Base-by-base conservation (phyloP, 2,888 invertebrate species). In the Eurois occulta region DNA sequence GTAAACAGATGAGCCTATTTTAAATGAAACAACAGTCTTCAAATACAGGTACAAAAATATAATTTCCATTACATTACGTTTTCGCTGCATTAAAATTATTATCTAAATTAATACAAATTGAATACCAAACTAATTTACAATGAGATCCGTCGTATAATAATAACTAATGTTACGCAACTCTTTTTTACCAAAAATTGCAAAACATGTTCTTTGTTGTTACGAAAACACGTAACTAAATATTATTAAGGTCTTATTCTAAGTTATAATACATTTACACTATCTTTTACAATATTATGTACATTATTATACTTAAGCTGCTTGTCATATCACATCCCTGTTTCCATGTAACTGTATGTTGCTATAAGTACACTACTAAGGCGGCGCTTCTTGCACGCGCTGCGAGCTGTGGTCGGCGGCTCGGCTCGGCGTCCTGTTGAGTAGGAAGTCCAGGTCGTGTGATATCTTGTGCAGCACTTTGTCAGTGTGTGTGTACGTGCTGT, bases 391-490 rank as follows among this genome's bases (percentile, higher is more conserved):
- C 85, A 95, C 95, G 89, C 94, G 92, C 85, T 95, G 93, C 74
- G 91, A 78, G 76, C 87, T 89, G 78, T 89, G 66, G 35, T 84
- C 43, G 6, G 28, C 35, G 3, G 90, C 89, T 91, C 92, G 70
- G 94, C 93, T 80, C 95, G 96, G 81, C 67, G 97, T 97, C 82
- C 98, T 97, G 94, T 98, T 98, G 80, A 98, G 95, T 87, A 98
- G 95, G 95, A 98, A 98, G 94, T 98, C 98, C 87, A 98, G 95
- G 95, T 98, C 98, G 91, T 98, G 98, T 2, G 98, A 98, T 90
- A 98, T 98, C 91, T 98, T 97, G 95, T 98, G 98, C 71, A 98
- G 95, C 97, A 98, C 98, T 77, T 97, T 98, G 87, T 97, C 97
- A 52, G 95, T 93, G 75, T 95, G 94, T 0, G 94, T 94, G 0